phyloP scores from a whole-genome alignment of 2,888 invertebrate species.

The Scaptomyza parva region DNA sequence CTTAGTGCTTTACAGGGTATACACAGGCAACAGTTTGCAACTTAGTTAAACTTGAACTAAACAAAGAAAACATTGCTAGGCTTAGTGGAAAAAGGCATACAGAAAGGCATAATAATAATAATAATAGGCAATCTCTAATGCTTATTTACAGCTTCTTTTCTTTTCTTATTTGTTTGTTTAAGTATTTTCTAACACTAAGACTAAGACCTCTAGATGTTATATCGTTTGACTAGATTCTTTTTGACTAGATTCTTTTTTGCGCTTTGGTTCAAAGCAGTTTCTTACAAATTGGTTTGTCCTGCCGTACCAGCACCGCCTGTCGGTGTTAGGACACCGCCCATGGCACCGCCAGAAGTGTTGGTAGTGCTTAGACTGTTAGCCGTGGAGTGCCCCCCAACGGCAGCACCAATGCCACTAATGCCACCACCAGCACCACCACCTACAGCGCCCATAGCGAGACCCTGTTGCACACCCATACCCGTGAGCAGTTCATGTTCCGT shows the following conservation, averaged over 20 bases:
- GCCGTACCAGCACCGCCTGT: background rate
- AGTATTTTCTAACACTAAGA: conserved; percentile 1
- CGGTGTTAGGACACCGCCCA: background rate
- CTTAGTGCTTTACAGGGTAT: conserved; percentile 8
- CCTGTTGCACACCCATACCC: conserved; percentile 60
- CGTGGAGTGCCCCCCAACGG: conserved; percentile 13
- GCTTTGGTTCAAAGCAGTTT: no score
- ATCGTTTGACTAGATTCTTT: background rate
- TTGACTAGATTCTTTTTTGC: no score
- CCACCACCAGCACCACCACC: conserved; percentile 11
- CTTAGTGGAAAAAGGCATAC: conserved; percentile 40
- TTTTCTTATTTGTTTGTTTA: background rate
- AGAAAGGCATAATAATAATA: conserved; percentile 24
- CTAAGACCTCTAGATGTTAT: background rate
- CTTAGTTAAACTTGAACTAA: conserved; percentile 3
- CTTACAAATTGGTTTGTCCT: conserved; percentile 70
- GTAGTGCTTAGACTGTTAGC: conserved; percentile 9
- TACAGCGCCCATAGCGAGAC: conserved; percentile 34
- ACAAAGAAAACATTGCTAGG: conserved; percentile 26
- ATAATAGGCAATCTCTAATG: conserved; percentile 22
- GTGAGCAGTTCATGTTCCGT: conserved; percentile 83
- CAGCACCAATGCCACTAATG: background rate
- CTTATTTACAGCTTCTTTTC: conserved; percentile 29
- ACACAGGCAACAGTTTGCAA: conserved; percentile 12
- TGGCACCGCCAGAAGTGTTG: conserved; percentile 17